Base-by-base conservation (phyloP, 1,140 invertebrate genomes). In the Aphelinus atriplicis region DNA sequence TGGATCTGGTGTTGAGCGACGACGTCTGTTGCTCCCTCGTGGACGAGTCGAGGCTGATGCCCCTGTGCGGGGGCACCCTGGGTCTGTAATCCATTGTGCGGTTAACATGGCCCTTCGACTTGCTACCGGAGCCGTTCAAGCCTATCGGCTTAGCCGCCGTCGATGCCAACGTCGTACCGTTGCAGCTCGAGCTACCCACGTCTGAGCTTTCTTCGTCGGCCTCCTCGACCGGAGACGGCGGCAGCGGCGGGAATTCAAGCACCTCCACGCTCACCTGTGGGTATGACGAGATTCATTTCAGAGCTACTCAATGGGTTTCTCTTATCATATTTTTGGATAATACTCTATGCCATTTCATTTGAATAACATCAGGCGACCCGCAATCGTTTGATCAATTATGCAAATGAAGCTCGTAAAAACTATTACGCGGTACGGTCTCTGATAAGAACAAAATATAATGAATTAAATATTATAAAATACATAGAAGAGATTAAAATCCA, bases 1-100 rank as follows among this genome's bases (percentile, higher is more conserved):
- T 94, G 42, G 93, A 94, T 79, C 93, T 90, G 63, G 93, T 95
- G 83, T 94, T 94, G 50, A 95, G 90, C 70, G 92, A 94, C 1
- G 69, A 10, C 62, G 80, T 82, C 76, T 84, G 84, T 72, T 87
- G 82, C 80, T 86, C 85, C 56, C 87, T 86, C 42, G 58, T 75
- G 46, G 74, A 71, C 4, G 82, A 80, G 80, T 93, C 93, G 43
- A 91, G 89, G 48, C 90, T 90, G 56, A 88, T 85, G 9, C 81
- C 89, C 46, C 92, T 90, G 88, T 95, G 93, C 46, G 93, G 93
- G n/a, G 93, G 93, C 66, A 94, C 92, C 62, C 90, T 75, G 88
- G 90, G 87, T 89, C 91, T 79, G 78, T 87, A 86, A 53, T 89
- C 87, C 76, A 87, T 82, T 48, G 86, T 85, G 71, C 86, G 83